Evolutionary conservation across 1,140 invertebrate species (phyloP), one percentile per base, ranked within the genome.

Genomic region (Aphelinus certus): DNA sequence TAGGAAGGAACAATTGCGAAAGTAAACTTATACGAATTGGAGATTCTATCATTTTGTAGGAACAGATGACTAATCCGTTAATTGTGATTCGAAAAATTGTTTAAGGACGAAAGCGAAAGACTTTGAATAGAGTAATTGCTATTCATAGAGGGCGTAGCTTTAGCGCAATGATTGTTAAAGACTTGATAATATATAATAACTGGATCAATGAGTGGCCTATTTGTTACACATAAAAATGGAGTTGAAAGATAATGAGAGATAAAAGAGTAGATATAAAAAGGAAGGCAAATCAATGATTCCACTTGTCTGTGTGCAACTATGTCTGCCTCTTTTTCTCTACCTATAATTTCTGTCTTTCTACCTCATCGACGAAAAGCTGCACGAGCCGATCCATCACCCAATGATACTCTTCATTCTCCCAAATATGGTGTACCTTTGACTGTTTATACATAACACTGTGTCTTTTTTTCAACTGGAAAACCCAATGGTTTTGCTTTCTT

Each of bases 321-420:
- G 26, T 26, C 26, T 26, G 26, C 26, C 26, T 26, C 56, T 10
- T 26, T 66, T 7, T 43, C 7, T 43, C 10, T 46, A 49, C 46
- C n/a, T 45, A 3, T 66, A 26, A 26, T 26, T 9, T 55, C 26
- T 9, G 5, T 7, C 26, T 45, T 42, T 46, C 3, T 46, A 2
- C 6, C 43, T 47, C 45, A 3, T n/a, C 64, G n/a, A 2, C 53
- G 43, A 62, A 57, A 64, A 58, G 47, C 45, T 70, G 45, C 53
- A 75, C 73, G 26, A 75, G 64, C n/a, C 66, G 9, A 49, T 56
- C 48, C 64, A 7, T 65, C 3, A 65, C 73, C 70, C 70, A 48
- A 74, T 58, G 26, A 6, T 49, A 48, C 49, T 57, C 49, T 48
- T 45, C 53, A 42, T 57, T 61, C 53, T n/a, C 5, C 26, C 26